phyloP scores from a whole-genome alignment of 2,888 invertebrate species.

The Plebejus melissa region DNA sequence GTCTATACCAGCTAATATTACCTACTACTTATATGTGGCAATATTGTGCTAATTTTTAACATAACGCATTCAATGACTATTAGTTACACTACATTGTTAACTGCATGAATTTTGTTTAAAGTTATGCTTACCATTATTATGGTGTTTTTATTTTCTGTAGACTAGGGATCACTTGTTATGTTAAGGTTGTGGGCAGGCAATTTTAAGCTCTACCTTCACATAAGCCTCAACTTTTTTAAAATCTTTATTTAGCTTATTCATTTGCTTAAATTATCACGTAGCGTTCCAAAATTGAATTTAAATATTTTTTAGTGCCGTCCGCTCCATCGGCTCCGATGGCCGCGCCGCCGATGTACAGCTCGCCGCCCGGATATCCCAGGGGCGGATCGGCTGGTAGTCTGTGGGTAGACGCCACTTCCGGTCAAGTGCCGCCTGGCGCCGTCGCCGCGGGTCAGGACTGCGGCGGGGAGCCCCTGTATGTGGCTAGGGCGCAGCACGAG shows the following conservation, averaged over 20 bases:
- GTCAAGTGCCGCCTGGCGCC: conserved; percentile 85
- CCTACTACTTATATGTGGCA: too few relatives aligned
- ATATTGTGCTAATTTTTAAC: conserved; percentile 4
- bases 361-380: conserved; percentile 53
- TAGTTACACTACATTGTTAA: not conserved
- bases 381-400: conserved; percentile 52
- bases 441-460: conserved; percentile 81
- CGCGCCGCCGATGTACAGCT: conserved; percentile 58
- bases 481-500: conserved; percentile 86
- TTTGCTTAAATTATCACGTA: not conserved
- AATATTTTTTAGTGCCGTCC: conserved; percentile 38
- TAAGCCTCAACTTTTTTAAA: not conserved
- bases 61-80: not conserved
- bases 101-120: not conserved
- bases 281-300: not conserved
- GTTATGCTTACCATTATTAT: not conserved
- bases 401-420: conserved; percentile 81
- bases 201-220: too few relatives aligned
- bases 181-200: too few relatives aligned
- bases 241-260: not conserved
- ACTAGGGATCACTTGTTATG: too few relatives aligned
- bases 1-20: too few relatives aligned
- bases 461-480: conserved; percentile 80
- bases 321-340: conserved; percentile 59
- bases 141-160: not conserved